Base-by-base conservation (phyloP, 2,113 vertebrate species). In the Malurus alboscapulatus region DNA sequence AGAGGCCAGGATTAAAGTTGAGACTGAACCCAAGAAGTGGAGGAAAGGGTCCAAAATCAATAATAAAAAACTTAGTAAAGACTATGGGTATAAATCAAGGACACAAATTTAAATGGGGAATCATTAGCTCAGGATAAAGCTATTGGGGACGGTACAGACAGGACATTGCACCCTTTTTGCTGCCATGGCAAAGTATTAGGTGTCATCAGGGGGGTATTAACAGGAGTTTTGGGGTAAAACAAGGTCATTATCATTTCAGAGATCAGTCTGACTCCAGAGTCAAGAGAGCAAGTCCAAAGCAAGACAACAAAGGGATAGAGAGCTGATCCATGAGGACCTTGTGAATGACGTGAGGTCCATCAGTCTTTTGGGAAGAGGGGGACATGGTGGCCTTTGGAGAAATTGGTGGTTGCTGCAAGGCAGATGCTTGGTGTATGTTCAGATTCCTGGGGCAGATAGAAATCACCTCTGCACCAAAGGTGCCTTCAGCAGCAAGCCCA, bases 41-140 rank as follows among this genome's bases (percentile, higher is more conserved):
- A 94, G 13, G 38, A 73, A 84, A 80, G 66, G 8, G 25, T 92
- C 30, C 76, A 92, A 90, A 90, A 88, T 90, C 79, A 71, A 68
- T 73, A 76, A 82, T 20, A 63, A 61, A 88, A 76, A 79, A 40
- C 6, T 77, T n/a, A 71, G 17, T 82, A 50, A 68, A 53, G 30
- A 82, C 9, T 30, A 24, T 12, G 30, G 54, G 27, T 68, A 18
- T 58, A 74, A 74, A 59, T 72, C 30, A 30, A 59, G 25, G 21
- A 10, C 38, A 30, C 48, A 87, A 17, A 17, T 51, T 85, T 73
- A 90, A 82, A 66, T 30, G 19, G n/a, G 19, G 27, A 82, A 53
- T 66, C 1, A 3, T 42, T 62, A 69, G 38, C 54, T 88, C 54
- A 83, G 58, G 42, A 34, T 68, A 73, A 92, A 92, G 20, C 19